Evolutionary conservation across 2,113 vertebrate genomes (phyloP).

Genomic region (Henicopernis longicauda): DNA sequence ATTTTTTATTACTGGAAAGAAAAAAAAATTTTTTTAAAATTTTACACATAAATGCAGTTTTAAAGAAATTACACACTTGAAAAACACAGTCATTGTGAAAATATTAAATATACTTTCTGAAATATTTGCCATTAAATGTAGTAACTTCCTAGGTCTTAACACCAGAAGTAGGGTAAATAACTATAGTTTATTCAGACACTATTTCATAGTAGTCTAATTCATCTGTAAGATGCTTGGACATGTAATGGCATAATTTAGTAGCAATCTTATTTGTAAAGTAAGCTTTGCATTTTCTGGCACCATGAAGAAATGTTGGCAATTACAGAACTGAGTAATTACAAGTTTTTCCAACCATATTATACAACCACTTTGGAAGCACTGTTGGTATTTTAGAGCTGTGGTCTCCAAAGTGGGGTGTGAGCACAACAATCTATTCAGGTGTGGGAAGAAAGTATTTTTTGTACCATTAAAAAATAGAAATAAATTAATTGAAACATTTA

Average conservation of each 20-base stretch:
- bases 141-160: neutral
- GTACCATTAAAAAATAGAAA: neutral
- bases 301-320: neutral
- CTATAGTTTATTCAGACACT: neutral
- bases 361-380: neutral
- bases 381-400: neutral
- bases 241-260: neutral
- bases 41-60: neutral
- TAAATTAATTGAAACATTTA: neutral
- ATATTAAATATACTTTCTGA: neutral
- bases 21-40: neutral
- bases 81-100: neutral
- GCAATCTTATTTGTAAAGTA: neutral
- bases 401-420: neutral
- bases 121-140: neutral
- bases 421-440: neutral
- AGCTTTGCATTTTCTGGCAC: neutral
- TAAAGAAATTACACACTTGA: neutral
- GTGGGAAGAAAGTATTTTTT: neutral
- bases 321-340: neutral
- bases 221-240: neutral
- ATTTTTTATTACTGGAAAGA: constrained; percentile 72
- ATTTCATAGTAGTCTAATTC: neutral
- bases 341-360: neutral
- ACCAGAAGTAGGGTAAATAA: neutral